Conservation (phyloP, 2,797 vertebrate genomes). For the Scarus forsteni region DNA sequence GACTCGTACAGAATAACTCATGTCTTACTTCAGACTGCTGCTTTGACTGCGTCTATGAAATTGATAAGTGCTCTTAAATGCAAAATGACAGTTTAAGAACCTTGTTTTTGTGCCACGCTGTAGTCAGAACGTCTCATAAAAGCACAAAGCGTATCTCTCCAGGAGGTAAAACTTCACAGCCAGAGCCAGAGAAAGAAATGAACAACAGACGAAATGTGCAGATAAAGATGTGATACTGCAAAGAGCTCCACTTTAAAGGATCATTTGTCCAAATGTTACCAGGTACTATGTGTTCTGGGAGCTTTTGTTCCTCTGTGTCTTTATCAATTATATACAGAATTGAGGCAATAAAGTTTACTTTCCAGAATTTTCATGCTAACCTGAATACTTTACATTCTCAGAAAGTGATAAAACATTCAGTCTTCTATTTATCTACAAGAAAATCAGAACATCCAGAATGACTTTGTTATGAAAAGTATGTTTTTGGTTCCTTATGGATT, state of each 20-base stretch:
- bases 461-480: constrained; percentile 16
- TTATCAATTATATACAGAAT: constrained; percentile 33
- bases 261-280: constrained; percentile 50
- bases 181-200: constrained; percentile 38
- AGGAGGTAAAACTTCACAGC: constrained; percentile 50
- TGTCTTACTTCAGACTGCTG: constrained; percentile 62
- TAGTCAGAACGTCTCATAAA: constrained; percentile 71
- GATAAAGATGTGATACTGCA: constrained; percentile 19
- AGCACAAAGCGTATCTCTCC: constrained; percentile 63
- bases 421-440: too few species aligned
- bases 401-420: too few species aligned
- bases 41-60: constrained; percentile 77
- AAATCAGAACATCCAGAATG: neutral
- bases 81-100: constrained; percentile 82
- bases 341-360: constrained; percentile 37
- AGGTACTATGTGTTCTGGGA: constrained; percentile 22
- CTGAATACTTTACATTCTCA: neutral
- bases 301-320: constrained; percentile 8
- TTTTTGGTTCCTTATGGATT: constrained; percentile 1
- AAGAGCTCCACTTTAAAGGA: constrained; percentile 31
- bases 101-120: constrained; percentile 65
- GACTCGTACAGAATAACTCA: constrained; percentile 71
- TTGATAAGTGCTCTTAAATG: constrained; percentile 80
- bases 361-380: constrained; percentile 18
- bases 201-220: constrained; percentile 37